Conservation (phyloP, 1,140 invertebrate genomes). For the Euura saliciscinereae region DNA sequence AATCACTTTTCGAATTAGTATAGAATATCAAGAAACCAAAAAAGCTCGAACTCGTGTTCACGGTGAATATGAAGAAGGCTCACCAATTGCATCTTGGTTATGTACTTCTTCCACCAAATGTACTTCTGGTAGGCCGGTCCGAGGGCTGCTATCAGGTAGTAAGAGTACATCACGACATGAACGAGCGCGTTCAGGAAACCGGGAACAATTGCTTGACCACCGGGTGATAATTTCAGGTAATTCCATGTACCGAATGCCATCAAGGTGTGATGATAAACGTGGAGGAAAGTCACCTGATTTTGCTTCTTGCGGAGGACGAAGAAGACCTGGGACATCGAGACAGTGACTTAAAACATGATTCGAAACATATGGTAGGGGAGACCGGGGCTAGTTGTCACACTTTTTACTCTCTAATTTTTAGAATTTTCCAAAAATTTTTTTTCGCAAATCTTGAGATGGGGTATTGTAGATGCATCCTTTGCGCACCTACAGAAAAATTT, state of each 20-base stretch:
- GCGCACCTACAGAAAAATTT: too few species aligned
- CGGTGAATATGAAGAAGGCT: constrained; percentile 22
- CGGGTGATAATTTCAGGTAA: constrained; percentile 59
- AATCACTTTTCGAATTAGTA: too few species aligned
- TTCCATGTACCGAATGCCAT: constrained; percentile 60
- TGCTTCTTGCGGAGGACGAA: constrained; percentile 70
- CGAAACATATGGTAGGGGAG: too few species aligned
- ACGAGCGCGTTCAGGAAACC: constrained; percentile 70
- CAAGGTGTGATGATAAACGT: constrained; percentile 68
- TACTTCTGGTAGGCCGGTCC: constrained; percentile 73
- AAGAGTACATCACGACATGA: constrained; percentile 79
- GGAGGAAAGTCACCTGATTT: constrained; percentile 67
- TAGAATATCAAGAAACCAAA: too few species aligned
- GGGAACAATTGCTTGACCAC: constrained; percentile 60
- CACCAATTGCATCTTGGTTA: constrained; percentile 77
- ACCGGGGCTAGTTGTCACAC: too few species aligned
- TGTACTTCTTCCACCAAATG: constrained; percentile 84
- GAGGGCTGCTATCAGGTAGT: constrained; percentile 75
- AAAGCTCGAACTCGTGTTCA: too few species aligned
- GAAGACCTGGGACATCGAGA: constrained; percentile 57
- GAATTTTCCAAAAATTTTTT: too few species aligned
- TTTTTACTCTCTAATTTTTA: too few species aligned
- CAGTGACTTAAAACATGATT: not conserved
- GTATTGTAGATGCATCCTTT: too few species aligned
- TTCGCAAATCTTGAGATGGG: too few species aligned